Base-by-base conservation (phyloP, 2,888 invertebrate species). In the Falcaria lacertinaria region DNA sequence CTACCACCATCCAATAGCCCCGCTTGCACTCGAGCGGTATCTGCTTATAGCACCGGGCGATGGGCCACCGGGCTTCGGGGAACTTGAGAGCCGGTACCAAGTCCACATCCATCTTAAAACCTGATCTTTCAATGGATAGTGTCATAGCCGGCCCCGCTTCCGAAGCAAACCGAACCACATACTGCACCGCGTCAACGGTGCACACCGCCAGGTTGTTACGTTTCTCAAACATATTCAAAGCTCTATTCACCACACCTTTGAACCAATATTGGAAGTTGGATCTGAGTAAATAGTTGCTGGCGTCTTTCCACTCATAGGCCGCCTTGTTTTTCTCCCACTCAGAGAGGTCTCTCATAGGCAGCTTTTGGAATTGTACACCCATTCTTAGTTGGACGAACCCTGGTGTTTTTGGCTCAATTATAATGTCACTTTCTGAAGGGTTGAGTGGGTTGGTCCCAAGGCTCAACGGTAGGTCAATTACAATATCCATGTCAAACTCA, bases 401-500 rank as follows among this genome's bases (percentile, higher is more conserved):
- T 0, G 90, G 80, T 1, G 64, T 57, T 39, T 80, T 73, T 0
- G 78, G 64, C 22, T 84, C 74, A 8, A 87, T 64, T 16, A 67
- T 56, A 15, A 90, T 75, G 58, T 86, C 81, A 33, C 81, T 78
- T 15, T 74, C 71, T 1, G 54, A 47, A 1, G 53, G 54, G 52
- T 75, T 67, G 2, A 19, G 14, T 0, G 41, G 42, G 7, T 77
- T 47, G 7, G 42, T 45, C 1, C 67, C 56, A 7, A 79, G 58
- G 45, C 78, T 74, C 0, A 90, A 52, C 0, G 92, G 91, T 8
- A 92, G 57, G 11, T 74, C 70, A 13, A 93, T 82, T 0, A 91
- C 74, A 3, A 92, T 73, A 55, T 92, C 91, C 56, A 92, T 76
- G 54, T 93, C 93, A 48, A 89, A 93, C 57, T 93, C 92, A 41